These are phyloP conservation scores for Herpailurus yagouaroundi DNA, from an alignment of 2,113 vertebrate species.

Conservation along the genomic window DNA sequence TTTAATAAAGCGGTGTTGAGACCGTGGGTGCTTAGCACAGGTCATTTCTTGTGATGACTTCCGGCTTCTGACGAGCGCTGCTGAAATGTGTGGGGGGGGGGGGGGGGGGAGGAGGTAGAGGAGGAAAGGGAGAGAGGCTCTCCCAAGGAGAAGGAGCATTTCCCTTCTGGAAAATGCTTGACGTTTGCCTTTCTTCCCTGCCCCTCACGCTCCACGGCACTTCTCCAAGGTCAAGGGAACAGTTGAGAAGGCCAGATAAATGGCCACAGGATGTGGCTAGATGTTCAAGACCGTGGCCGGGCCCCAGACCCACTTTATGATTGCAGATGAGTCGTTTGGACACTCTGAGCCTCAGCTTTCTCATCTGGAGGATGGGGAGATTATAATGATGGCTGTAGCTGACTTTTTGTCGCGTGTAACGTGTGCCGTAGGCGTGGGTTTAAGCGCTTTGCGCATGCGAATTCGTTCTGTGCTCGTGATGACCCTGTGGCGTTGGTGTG, in stretches of 20 bases:
- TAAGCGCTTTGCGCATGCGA: not conserved
- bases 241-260: not conserved
- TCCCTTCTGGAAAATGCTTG: not conserved
- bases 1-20: slow-evolving; percentile 75
- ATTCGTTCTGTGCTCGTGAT: too few relatives aligned
- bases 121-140: not conserved
- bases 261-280: not conserved
- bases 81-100: fast-evolving
- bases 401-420: too few relatives aligned
- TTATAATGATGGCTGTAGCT: not conserved
- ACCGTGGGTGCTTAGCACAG: slow-evolving; percentile 30
- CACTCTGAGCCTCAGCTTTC: not conserved
- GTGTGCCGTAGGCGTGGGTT: not conserved
- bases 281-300: not conserved
- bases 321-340: not conserved
- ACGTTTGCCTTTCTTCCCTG: not conserved
- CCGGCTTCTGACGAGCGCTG: fast-evolving
- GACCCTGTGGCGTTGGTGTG: fast-evolving
- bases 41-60: not conserved
- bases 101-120: fast-evolving
- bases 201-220: not conserved
- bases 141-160: not conserved
- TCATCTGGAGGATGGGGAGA: not conserved
- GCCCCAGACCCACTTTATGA: not conserved
- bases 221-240: not conserved